Evolutionary conservation across 2,797 vertebrate genomes (phyloP).

Genomic region (Orestias chungarensis): DNA sequence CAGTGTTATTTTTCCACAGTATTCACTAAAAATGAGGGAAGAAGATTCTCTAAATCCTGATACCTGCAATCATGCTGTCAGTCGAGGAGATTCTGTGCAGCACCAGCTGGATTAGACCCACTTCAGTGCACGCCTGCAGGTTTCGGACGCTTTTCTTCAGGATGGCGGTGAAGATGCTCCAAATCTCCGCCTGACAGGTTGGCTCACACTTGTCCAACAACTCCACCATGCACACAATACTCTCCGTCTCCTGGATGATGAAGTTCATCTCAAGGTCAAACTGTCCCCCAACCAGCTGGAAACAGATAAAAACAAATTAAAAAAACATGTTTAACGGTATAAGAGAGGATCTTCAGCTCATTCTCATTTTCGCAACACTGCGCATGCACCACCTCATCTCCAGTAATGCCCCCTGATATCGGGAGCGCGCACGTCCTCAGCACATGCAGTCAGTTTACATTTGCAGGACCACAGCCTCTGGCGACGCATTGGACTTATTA

Average conservation of each 20-base stretch:
- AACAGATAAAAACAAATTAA: not conserved
- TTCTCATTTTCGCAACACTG: too few relatives aligned
- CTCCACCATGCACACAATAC: conserved; percentile 94
- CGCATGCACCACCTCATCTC: too few relatives aligned
- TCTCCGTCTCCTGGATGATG: conserved; percentile 95
- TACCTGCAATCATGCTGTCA: conserved; percentile 97
- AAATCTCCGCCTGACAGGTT: conserved; percentile 96
- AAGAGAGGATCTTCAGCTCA: too few relatives aligned
- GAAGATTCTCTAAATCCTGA: too few relatives aligned
- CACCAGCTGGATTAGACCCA: conserved; percentile 90
- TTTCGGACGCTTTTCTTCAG: conserved; percentile 97
- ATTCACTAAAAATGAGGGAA: too few relatives aligned
- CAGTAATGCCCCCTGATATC: too few relatives aligned
- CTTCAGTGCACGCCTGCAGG: conserved; percentile 91
- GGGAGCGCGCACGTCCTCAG: too few relatives aligned
- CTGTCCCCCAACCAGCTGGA: conserved; percentile 92
- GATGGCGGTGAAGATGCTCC: conserved; percentile 98
- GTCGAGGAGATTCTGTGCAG: conserved; percentile 86
- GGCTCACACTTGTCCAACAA: conserved; percentile 91
- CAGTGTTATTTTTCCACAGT: not conserved
- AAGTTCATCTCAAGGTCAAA: conserved; percentile 99
- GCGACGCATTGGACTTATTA: too few relatives aligned
- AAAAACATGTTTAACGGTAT: not conserved
- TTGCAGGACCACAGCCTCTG: too few relatives aligned
- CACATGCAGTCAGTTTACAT: too few relatives aligned